phyloP scores from a whole-genome alignment of 2,797 vertebrate genomes.

The Danio kyathit region DNA sequence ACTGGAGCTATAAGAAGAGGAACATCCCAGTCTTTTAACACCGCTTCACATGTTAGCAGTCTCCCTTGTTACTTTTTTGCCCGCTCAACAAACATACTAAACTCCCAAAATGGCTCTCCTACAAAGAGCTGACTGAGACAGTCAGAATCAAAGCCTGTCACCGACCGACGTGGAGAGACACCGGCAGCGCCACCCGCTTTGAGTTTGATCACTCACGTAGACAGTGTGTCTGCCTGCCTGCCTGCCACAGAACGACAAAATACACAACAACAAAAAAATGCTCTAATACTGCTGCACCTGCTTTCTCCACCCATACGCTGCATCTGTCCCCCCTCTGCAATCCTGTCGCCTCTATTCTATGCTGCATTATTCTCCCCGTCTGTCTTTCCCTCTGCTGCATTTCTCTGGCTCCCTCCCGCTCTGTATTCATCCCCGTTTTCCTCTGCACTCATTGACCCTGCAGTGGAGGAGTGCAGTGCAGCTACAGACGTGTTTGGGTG shows the following conservation, averaged over 20 bases:
- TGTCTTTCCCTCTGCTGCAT: slow-evolving; percentile 44
- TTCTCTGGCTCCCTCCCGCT: slow-evolving; percentile 40
- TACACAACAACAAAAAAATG: neutral
- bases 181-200: slow-evolving; percentile 17
- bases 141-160: slow-evolving; percentile 43
- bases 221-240: slow-evolving; percentile 30
- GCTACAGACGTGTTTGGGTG: slow-evolving; percentile 58
- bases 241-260: slow-evolving; percentile 41
- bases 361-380: slow-evolving; percentile 35
- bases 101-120: slow-evolving; percentile 21
- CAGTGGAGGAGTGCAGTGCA: slow-evolving; percentile 40
- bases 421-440: slow-evolving; percentile 56
- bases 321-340: slow-evolving; percentile 34
- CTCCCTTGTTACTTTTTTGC: slow-evolving; percentile 2
- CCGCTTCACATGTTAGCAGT: neutral
- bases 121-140: slow-evolving; percentile 2
- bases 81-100: slow-evolving; percentile 11
- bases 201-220: slow-evolving; percentile 54
- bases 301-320: slow-evolving; percentile 28
- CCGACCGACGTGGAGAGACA: neutral
- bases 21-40: slow-evolving; percentile 20
- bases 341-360: slow-evolving; percentile 55
- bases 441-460: slow-evolving; percentile 61
- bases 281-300: slow-evolving; percentile 22
- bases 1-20: slow-evolving; percentile 8